Conservation (phyloP, 2,888 invertebrate genomes). For the Patella pellucida region DNA sequence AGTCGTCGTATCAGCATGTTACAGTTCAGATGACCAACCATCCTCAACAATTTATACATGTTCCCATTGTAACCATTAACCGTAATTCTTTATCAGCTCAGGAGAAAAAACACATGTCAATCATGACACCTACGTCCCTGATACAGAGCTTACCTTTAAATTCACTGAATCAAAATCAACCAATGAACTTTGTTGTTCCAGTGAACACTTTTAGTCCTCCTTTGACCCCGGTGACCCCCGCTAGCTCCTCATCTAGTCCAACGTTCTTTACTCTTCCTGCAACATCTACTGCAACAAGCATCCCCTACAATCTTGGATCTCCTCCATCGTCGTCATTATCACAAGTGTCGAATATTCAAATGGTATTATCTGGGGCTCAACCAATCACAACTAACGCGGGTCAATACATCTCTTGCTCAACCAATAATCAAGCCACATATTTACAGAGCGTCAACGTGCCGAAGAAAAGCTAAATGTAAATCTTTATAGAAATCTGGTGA, state of each 20-base stretch:
- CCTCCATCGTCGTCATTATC: neutral
- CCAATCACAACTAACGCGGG: neutral
- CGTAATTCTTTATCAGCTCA: neutral
- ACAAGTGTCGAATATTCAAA: neutral
- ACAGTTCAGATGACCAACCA: conserved; percentile 22
- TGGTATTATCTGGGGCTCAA: neutral
- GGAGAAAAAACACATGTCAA: neutral
- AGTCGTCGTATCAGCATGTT: conserved; percentile 21
- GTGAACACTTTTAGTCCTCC: conserved; percentile 48
- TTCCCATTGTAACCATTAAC: conserved; percentile 17
- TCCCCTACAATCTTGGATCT: neutral
- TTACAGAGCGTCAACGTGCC: no score
- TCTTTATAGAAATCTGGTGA: no score
- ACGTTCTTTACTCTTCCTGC: neutral
- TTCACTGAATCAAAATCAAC: conserved; percentile 31
- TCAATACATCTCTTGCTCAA: neutral
- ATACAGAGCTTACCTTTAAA: conserved; percentile 33
- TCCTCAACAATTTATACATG: conserved; percentile 15
- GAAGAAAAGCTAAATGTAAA: no score
- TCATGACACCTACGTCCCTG: neutral
- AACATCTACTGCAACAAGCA: neutral
- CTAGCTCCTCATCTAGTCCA: conserved; percentile 28
- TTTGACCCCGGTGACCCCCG: conserved; percentile 33
- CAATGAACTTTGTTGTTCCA: conserved; percentile 44
- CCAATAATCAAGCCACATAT: neutral